Conservation (phyloP, 2,797 vertebrate species). For the Oophaga sylvatica region DNA sequence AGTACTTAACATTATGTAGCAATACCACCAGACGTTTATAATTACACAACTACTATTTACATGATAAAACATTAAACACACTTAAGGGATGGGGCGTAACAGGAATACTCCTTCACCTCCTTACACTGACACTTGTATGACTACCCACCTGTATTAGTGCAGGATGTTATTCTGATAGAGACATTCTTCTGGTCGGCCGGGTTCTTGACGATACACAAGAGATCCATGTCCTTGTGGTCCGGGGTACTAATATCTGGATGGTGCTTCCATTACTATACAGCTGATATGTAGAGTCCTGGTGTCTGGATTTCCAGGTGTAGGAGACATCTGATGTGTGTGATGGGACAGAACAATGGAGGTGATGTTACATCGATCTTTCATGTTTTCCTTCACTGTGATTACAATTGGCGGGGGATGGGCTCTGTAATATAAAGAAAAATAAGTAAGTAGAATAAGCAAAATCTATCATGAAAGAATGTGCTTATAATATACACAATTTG, state of each 20-base stretch:
- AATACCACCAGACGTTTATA: too few species aligned
- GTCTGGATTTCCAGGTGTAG: conserved; percentile 22
- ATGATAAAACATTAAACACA: too few species aligned
- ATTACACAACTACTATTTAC: too few species aligned
- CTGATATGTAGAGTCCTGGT: background rate
- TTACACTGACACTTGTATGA: background rate
- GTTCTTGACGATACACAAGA: conserved; percentile 26
- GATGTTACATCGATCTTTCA: background rate
- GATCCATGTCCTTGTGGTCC: background rate
- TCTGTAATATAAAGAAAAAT: conserved; percentile 9
- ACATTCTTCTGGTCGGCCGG: background rate
- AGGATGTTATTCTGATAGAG: background rate
- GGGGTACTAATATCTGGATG: background rate
- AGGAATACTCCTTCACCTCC: too few species aligned
- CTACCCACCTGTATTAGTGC: background rate
- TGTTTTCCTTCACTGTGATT: background rate
- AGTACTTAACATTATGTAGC: too few species aligned
- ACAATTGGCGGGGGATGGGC: conserved; percentile 1
- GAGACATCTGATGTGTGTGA: background rate
- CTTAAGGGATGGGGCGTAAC: too few species aligned
- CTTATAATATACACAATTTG: too few species aligned
- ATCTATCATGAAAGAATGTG: too few species aligned
- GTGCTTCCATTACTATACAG: background rate
- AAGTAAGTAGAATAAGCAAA: background rate
- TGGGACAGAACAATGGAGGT: conserved; percentile 26